These are phyloP conservation scores for Sclerurus mexicanus DNA, from an alignment of 2,113 vertebrate genomes.

Conservation along the genomic window DNA sequence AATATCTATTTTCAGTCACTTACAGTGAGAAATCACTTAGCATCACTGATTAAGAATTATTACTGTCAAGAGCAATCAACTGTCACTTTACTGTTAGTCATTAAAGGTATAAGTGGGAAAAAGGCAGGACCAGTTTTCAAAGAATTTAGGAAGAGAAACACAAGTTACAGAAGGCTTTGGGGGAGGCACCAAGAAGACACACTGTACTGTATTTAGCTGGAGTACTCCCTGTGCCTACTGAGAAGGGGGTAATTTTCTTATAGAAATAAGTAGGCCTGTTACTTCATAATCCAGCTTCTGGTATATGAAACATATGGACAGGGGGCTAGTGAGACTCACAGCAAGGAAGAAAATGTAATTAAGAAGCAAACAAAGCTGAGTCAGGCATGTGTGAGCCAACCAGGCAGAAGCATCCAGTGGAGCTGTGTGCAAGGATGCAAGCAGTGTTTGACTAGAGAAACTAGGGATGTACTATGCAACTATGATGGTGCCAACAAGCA, in stretches of 20 bases:
- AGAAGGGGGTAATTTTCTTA: neutral
- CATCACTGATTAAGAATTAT: neutral
- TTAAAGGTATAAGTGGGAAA: neutral
- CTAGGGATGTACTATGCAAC: neutral
- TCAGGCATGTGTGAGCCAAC: neutral
- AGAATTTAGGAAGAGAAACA: neutral
- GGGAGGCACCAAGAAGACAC: neutral
- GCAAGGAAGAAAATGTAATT: neutral
- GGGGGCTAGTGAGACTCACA: neutral
- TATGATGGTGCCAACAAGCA: neutral
- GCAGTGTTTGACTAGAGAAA: neutral
- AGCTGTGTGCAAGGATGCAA: neutral
- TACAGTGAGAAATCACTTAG: neutral
- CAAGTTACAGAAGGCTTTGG: neutral
- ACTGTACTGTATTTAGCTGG: neutral
- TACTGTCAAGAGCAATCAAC: neutral
- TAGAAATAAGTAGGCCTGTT: neutral
- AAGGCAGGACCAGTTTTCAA: neutral
- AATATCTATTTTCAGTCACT: neutral
- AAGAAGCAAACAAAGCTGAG: slow-evolving; percentile 1
- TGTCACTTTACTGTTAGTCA: neutral
- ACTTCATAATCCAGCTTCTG: neutral
- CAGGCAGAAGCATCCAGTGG: neutral
- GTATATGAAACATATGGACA: neutral
- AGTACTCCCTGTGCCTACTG: neutral